Evolutionary conservation across 2,888 invertebrate genomes (phyloP), one percentile per base, ranked within the genome.

Genomic region (Zaprionus lineosus): DNA sequence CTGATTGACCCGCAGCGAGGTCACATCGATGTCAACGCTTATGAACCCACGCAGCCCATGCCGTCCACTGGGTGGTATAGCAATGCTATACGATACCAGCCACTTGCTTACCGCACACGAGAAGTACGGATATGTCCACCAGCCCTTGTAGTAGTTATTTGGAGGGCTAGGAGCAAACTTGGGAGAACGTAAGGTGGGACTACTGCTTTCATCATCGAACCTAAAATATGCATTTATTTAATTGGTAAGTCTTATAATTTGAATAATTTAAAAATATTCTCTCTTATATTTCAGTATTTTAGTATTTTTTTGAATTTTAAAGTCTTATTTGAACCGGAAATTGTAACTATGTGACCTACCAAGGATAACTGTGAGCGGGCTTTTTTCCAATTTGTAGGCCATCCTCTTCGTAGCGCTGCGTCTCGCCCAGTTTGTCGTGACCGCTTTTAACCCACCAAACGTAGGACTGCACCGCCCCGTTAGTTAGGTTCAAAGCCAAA

Each of bases 51-150:
- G 92, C 87, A 90, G 90, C 82, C 92, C 92, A 72, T 92, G 91
- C 34, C 91, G 89, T 8, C 91, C 91, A 34, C 89, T 90, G 21
- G 92, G 91, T 47, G 92, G 92, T 72, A 93, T 91, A 8, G 92
- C 89, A 26, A 96, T 94, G 67, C 95, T 96, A 89, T 97, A 97
- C 2, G 96, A 96, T 40, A 97, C 91, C 74, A 97, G 91, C 97
- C 97, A 97, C 61, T 93, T 92, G 70, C 93, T 92, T 18, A 93
- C 92, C 58, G 92, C 92, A 90, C 97, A 97, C 71, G 95, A 95
- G 89, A 94, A 96, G 89, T 97, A 97, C 0, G 97, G 97, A 83
- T 93, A 94, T 11, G 96, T 97, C 97, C 97, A 97, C 94, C 95
- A 95, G 15, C 96, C 95, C 83, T 93, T 89, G 88, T 92, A 93